Evolutionary conservation across 2,113 vertebrate species (phyloP).

Genomic region (Cettia cetti): DNA sequence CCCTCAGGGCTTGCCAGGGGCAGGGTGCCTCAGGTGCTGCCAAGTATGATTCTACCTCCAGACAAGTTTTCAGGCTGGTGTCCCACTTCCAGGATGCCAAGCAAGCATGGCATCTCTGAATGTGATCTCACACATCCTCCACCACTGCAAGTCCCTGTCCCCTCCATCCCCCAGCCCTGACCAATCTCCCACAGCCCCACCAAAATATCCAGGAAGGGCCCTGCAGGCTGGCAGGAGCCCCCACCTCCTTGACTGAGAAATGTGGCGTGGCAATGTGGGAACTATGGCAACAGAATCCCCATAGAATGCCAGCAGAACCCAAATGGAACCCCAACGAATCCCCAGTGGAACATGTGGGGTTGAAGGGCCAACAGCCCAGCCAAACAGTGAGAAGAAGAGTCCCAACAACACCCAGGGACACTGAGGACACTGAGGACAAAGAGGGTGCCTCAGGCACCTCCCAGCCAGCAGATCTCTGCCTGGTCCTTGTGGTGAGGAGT

Average conservation of each 20-base stretch:
- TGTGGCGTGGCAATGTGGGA: accelerated
- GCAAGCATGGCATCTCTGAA: background rate
- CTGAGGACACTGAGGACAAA: background rate
- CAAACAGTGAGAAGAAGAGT: background rate
- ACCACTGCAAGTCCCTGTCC: background rate
- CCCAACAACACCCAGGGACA: background rate
- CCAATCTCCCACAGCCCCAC: background rate
- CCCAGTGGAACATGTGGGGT: accelerated
- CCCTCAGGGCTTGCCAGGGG: background rate
- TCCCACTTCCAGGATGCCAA: accelerated
- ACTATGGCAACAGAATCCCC: background rate
- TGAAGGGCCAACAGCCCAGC: background rate
- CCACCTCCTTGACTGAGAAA: background rate
- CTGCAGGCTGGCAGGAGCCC: background rate
- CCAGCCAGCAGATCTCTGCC: background rate
- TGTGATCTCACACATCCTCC: background rate
- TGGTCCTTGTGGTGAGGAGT: accelerated
- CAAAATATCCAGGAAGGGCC: background rate
- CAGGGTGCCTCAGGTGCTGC: background rate
- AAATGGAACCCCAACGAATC: accelerated
- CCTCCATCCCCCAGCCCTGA: background rate
- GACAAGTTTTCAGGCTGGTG: accelerated
- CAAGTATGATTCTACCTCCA: accelerated
- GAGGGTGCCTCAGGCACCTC: background rate
- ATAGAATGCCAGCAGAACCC: background rate